Evolutionary conservation across 2,797 vertebrate genomes (phyloP), one percentile per base, ranked within the genome.

Genomic region (Chelmon rostratus): DNA sequence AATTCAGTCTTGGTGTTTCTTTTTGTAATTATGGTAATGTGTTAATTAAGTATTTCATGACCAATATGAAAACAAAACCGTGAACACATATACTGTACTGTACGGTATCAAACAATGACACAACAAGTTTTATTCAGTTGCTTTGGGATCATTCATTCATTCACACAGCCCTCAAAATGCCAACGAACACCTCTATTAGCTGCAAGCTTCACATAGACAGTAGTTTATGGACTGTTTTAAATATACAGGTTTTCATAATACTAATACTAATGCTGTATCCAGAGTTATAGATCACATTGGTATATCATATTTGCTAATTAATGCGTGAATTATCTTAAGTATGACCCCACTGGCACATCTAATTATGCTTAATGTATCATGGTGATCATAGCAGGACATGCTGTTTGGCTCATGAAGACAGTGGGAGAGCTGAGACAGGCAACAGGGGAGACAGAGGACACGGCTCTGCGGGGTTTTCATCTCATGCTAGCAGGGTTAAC

Each of bases 271-370:
- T n/a, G n/a, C n/a, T 61, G 49, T 23, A 35, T 57, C 69, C 18
- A 8, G 28, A 6, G 15, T 46, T 57, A 28, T 15, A 42, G n/a
- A 69, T 79, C 28, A 46, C n/a, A 40, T n/a, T 46, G 68, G 53
- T 58, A n/a, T n/a, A n/a, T n/a, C n/a, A 75, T 88, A 85, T 86
- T 79, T 84, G 74, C 64, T 83, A 86, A 92, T 90, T 74, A 87
- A 81, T 85, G 65, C 59, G 63, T 68, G 73, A 83, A 86, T 88
- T 86, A 83, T 73, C 72, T 59, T 83, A 88, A 91, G 90, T 73
- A 85, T 70, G 67, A 82, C 79, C 80, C 80, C 70, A 86, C 90
- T 89, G 89, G 70, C 75, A 73, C 78, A 86, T 65, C 57, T 86
- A 86, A 88, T 85, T 86, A 85, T 77, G 77, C 89, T 89, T 81